phyloP scores from a whole-genome alignment of 1,140 invertebrate genomes.

The honey bee (Apis mellifera) region DNA sequence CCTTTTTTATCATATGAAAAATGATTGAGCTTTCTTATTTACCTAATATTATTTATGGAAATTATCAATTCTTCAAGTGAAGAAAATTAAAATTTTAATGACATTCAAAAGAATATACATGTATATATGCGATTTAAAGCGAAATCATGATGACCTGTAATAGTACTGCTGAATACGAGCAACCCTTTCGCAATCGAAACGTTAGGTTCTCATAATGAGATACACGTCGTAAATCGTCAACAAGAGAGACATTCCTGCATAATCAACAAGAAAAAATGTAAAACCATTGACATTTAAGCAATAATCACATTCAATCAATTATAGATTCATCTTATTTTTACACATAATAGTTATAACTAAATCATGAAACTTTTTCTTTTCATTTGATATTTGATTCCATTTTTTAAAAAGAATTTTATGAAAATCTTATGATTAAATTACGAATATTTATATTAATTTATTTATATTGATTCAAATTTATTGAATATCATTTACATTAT shows the following conservation, averaged over 20 bases:
- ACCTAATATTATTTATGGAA: neutral
- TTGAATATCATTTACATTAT: no score
- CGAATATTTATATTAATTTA: no score
- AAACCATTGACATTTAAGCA: slow-evolving; percentile 76
- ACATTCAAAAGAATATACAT: neutral
- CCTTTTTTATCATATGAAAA: no score
- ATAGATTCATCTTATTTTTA: slow-evolving; percentile 45
- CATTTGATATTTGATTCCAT: neutral
- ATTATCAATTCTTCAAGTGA: neutral
- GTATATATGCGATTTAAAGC: neutral
- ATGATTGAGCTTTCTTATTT: no score
- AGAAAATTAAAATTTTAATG: neutral
- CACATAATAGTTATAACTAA: slow-evolving; percentile 18
- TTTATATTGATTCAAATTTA: no score
- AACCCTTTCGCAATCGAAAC: slow-evolving; percentile 65
- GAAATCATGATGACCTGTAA: slow-evolving; percentile 12
- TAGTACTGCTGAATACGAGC: slow-evolving; percentile 40
- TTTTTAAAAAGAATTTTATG: neutral
- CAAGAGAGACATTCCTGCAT: slow-evolving; percentile 58
- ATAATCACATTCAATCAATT: slow-evolving; percentile 71
- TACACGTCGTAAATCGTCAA: slow-evolving; percentile 64
- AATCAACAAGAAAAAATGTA: slow-evolving; percentile 61
- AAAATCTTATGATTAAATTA: no score
- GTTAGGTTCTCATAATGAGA: slow-evolving; percentile 66
- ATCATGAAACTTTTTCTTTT: slow-evolving; percentile 13